Base-by-base conservation (phyloP, 2,888 invertebrate genomes). In the Philopedon plagiatum region DNA sequence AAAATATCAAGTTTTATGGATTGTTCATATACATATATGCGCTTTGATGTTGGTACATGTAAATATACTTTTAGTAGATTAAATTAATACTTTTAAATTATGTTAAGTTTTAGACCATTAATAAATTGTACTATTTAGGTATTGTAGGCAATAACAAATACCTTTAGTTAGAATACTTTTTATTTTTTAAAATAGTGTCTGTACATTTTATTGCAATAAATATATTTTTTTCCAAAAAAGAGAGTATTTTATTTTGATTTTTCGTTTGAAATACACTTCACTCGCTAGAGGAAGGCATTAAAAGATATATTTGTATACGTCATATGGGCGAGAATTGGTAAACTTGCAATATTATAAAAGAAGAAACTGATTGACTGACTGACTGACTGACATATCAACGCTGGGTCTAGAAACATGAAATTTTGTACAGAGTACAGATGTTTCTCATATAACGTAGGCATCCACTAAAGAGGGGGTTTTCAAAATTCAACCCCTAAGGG, bases 211-310 rank as follows among this genome's bases (percentile, higher is more conserved):
- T 76, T 75, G 78, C 78, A 76, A 78, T 76, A 78, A 80, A 80
- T 80, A 80, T 81, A 80, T 81, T 80, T 80, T 81, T 81, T 80
- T 80, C 79, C 77, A 75, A 71, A 56, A 51, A 13, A 15, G 3
- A 39, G 11, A 39, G n/a, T 13, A 39, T 13, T 29, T 3, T 1
- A 0, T 26, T 29, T 13, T 15, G 7, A 51, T 15, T 51, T 44
- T 7, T 29, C 3, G 29, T 3, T 29, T 5, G 7, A 29, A 29
- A 29, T 29, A 29, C 3, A 29, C 3, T 7, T 29, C 29, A 29
- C n/a, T 29, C 3, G 29, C 4, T 29, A 29, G 29, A 29, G 29
- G 7, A 5, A 3, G 3, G 3, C 29, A 29, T 5, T 29, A 29
- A 3, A 7, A 29, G 7, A 29, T 29, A 29, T 3, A 29, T 29